Evolutionary conservation across 1,140 invertebrate genomes (phyloP), one percentile per base, ranked within the genome.

Genomic region (Holotrichia oblita): DNA sequence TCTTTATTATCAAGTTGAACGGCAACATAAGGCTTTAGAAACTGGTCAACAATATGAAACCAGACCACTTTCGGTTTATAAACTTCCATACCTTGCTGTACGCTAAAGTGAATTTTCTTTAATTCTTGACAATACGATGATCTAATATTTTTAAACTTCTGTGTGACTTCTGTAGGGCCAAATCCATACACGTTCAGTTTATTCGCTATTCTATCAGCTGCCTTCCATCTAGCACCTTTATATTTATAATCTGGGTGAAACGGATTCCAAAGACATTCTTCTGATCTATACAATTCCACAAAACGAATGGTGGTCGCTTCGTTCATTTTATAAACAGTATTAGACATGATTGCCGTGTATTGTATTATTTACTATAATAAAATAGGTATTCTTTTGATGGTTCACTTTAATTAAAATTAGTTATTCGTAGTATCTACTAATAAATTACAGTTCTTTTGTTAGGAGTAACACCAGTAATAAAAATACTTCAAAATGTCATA

Each of bases 201-300:
- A 0, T 84, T 77, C 34, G 82, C 81, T 40, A 89, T 86, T 40
- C 85, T 81, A 0, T 81, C 77, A 73, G 87, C 88, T 0, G 88
- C 87, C 72, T 84, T 85, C 61, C 87, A 86, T 78, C 87, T 85
- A 78, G 85, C 84, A 69, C 83, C 83, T 81, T 85, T 86, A 34
- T 85, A 76, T 82, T 88, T 88, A 78, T 89, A 89, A 6, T 83
- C 84, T 3, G 85, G 80, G 80, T 88, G 85, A 22, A 83, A 81
- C n/a, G 87, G 86, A 81, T 89, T 89, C 89, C 89, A 89, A 8
- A 89, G 80, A 75, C 87, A 88, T 81, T 88, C 87, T 75, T 87
- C 84, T 80, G 87, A 87, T 76, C 88, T 82, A 82, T 89, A 89
- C 10, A 89, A 82, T 83, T 87, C 88, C 6, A 89, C 88, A 79